Base-by-base conservation (phyloP, 2,113 vertebrate genomes). In the Columbina picui region DNA sequence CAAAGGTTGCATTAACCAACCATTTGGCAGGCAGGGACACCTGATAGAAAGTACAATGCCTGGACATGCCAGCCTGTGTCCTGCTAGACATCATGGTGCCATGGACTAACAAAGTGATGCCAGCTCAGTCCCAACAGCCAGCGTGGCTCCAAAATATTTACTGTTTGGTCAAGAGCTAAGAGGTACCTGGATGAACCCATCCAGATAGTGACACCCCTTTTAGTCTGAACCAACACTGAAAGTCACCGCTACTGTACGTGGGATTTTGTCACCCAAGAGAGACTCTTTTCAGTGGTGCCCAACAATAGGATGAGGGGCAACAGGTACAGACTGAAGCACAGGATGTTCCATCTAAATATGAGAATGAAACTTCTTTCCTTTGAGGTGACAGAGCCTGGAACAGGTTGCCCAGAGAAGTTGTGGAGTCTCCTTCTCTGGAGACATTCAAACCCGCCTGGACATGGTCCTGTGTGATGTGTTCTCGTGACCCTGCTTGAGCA, bases 31-130 rank as follows among this genome's bases (percentile, higher is more conserved):
- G 3, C 15, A 74, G 29, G 74, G 13, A 65, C 56, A n/a, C 9
- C 1, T 9, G 4, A 9, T 12, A 5, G 71, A 10, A 77, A 43
- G 10, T 12, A 14, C 7, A 34, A 56, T 1, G 3, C 5, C 38
- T 52, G 50, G 38, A 38, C 7, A 2, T 2, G 10, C 47, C 64
- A 82, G 34, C 2, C 14, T 12, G n/a, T 5, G 7, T 52, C 14
- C 50, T 87, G 7, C 13, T 13, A 25, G 43, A 27, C n/a, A 56
- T 7, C 8, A 0, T 6, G 41, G 55, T 53, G 30, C 14, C 36
- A 4, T 7, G 63, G 53, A 47, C 61, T 41, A 84, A 5, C 3
- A 22, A 32, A 49, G 16, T 22, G 39, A 15, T 75, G 27, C 12
- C 25, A 50, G 7, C 5, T 61, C 71, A 3, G 0, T 14, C 26